phyloP scores from a whole-genome alignment of 2,888 invertebrate genomes.

The Archaeoteleia sp. region DNA sequence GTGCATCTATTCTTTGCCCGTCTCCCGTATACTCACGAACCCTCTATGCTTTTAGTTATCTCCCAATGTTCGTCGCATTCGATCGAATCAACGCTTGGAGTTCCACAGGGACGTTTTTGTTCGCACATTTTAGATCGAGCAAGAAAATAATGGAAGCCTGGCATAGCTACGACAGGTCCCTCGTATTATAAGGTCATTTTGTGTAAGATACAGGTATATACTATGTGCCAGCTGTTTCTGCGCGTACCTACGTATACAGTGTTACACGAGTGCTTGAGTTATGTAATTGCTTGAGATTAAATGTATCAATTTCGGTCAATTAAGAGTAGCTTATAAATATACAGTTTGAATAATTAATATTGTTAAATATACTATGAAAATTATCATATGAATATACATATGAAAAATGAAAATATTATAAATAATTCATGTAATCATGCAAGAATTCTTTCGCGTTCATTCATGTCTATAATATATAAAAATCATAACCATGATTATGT shows the following conservation, averaged over 20 bases:
- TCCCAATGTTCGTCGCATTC: slow-evolving; percentile 26
- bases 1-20: slow-evolving; percentile 62
- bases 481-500: no score
- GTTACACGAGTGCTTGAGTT: slow-evolving; percentile 11
- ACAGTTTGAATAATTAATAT: no score
- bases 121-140: not conserved
- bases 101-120: slow-evolving; percentile 17
- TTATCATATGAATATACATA: no score
- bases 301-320: slow-evolving; percentile 13
- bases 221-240: slow-evolving; percentile 4
- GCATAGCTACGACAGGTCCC: not conserved
- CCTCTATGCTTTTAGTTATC: slow-evolving; percentile 38
- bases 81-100: slow-evolving; percentile 13
- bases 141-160: not conserved
- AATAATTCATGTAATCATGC: no score
- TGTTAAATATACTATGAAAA: no score
- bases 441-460: no score
- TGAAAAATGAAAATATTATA: no score
- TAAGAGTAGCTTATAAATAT: slow-evolving; percentile 6
- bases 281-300: slow-evolving; percentile 32
- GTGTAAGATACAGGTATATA: slow-evolving; percentile 7
- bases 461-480: no score
- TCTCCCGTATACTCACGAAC: slow-evolving; percentile 31
- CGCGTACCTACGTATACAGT: slow-evolving; percentile 10
- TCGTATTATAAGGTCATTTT: not conserved